A percentile compares a stretch with the other conserved stretches of the same genome.
phyloP scores from a whole-genome alignment of 2,113 vertebrate species.

The Stigmatopora nigra region DNA sequence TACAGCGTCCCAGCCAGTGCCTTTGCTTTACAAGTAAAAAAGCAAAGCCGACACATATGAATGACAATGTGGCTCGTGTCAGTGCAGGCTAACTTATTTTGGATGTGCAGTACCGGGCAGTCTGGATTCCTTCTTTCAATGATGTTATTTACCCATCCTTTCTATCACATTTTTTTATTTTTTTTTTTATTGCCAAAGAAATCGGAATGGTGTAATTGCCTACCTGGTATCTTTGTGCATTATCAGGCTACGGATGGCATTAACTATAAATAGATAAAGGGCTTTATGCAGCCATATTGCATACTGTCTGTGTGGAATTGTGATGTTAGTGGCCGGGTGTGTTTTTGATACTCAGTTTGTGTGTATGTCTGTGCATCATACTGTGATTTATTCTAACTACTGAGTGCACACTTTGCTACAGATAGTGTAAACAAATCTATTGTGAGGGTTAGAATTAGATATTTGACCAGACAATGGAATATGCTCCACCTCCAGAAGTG shows the following conservation, averaged over 20 bases:
- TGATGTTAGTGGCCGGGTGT: slow-evolving; percentile 24
- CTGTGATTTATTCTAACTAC: slow-evolving; percentile 60
- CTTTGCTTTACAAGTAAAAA: slow-evolving; percentile 50
- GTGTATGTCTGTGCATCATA: slow-evolving; percentile 24
- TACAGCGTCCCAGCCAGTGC: slow-evolving; percentile 41
- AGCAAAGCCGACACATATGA: slow-evolving; percentile 49
- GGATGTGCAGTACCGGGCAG: slow-evolving; percentile 34
- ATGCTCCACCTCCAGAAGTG: slow-evolving; percentile 63
- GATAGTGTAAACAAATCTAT: slow-evolving; percentile 65
- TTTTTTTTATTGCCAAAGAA: slow-evolving; percentile 59
- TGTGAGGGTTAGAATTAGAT: slow-evolving; percentile 64
- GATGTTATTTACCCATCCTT: slow-evolving; percentile 59
- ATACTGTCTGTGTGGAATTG: slow-evolving; percentile 23
- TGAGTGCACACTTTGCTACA: slow-evolving; percentile 52
- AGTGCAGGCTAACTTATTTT: slow-evolving; percentile 50
- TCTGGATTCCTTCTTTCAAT: slow-evolving; percentile 40
- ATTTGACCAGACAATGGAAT: slow-evolving; percentile 67
- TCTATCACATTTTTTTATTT: slow-evolving; percentile 59
- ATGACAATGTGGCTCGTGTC: slow-evolving; percentile 59
- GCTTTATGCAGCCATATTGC: slow-evolving; percentile 68
- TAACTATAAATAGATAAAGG: slow-evolving; percentile 72
- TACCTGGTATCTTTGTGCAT: slow-evolving; percentile 66
- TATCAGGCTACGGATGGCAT: slow-evolving; percentile 63
- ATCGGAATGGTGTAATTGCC: slow-evolving; percentile 65
- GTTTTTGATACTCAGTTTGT: slow-evolving; percentile 43